Conservation (phyloP, 2,797 vertebrate species). For the Rhodeus uyekii region DNA sequence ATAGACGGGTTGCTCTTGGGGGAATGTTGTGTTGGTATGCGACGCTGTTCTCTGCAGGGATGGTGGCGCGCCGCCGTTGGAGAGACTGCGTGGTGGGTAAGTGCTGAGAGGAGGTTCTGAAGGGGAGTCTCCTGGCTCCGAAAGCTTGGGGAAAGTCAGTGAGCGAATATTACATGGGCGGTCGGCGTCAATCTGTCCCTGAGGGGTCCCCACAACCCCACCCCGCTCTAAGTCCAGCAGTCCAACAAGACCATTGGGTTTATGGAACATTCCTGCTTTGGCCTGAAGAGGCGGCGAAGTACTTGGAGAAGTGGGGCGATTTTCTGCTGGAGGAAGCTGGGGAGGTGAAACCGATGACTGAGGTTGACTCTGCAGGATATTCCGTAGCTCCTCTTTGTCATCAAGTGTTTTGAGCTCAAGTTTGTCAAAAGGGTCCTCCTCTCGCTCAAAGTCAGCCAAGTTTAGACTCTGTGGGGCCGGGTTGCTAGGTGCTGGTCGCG, state of each 20-base stretch:
- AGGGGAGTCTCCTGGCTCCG: constrained; percentile 81
- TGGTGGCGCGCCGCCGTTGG: constrained; percentile 81
- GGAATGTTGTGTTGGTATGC: constrained; percentile 66
- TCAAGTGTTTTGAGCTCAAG: constrained; percentile 95
- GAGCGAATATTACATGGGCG: constrained; percentile 98
- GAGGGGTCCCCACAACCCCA: constrained; percentile 59
- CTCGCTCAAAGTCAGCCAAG: constrained; percentile 95
- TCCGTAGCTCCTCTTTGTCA: constrained; percentile 92
- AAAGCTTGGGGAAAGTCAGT: constrained; percentile 93
- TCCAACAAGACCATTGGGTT: constrained; percentile 92
- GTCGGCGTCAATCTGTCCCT: constrained; percentile 73
- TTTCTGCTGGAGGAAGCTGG: constrained; percentile 57
- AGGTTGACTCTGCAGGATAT: constrained; percentile 89
- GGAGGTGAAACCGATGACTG: constrained; percentile 60
- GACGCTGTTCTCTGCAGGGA: constrained; percentile 73
- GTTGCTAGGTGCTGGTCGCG: constrained; percentile 76
- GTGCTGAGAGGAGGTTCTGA: constrained; percentile 30
- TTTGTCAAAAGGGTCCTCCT: constrained; percentile 98
- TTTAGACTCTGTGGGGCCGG: constrained; percentile 87
- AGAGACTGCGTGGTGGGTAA: constrained; percentile 67
- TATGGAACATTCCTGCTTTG: constrained; percentile 79
- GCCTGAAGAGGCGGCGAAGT: constrained; percentile 68
- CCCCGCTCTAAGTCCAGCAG: constrained; percentile 85
- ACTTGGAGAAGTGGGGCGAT: constrained; percentile 69
- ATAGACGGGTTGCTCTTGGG: constrained; percentile 61